Percentiles rank a stretch among this genome's conserved stretches.
Conservation (phyloP, 2,113 vertebrate species). For the Puma concolor region DNA sequence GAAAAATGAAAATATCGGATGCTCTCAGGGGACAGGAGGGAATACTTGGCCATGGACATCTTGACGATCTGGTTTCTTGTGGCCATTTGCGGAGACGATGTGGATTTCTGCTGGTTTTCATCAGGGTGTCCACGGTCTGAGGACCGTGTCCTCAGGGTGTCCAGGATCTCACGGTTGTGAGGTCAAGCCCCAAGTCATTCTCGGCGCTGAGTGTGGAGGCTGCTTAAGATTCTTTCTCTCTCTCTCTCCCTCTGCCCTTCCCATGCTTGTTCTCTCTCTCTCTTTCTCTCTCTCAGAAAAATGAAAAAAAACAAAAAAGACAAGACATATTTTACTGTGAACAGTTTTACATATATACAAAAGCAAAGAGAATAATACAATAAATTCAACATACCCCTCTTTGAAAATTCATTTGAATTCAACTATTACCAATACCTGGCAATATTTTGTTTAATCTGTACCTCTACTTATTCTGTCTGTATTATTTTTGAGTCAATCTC, state of each 20-base stretch:
- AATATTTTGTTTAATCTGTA: background rate
- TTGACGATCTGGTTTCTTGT: background rate
- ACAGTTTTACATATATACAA: background rate
- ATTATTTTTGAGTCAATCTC: conserved; percentile 5
- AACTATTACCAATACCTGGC: background rate
- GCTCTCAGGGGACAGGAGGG: background rate
- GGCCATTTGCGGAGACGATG: background rate
- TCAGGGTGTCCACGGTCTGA: background rate
- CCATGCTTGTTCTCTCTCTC: too few species aligned
- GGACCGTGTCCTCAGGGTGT: background rate
- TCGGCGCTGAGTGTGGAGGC: too few species aligned
- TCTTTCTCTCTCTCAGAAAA: too few species aligned
- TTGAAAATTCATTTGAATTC: background rate
- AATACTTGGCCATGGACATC: background rate
- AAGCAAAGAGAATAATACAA: background rate
- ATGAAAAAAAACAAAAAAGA: background rate
- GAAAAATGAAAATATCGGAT: background rate
- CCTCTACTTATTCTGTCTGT: background rate
- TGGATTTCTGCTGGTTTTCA: conserved; percentile 27
- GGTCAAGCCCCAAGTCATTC: too few species aligned
- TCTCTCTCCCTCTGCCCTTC: too few species aligned
- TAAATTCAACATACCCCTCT: background rate
- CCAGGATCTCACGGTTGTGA: too few species aligned
- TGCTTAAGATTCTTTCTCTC: too few species aligned
- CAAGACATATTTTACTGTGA: background rate